These are phyloP conservation scores for Orbicella faveolata DNA, from an alignment of 64 coral and sea anemone species.

Conservation along the genomic window DNA sequence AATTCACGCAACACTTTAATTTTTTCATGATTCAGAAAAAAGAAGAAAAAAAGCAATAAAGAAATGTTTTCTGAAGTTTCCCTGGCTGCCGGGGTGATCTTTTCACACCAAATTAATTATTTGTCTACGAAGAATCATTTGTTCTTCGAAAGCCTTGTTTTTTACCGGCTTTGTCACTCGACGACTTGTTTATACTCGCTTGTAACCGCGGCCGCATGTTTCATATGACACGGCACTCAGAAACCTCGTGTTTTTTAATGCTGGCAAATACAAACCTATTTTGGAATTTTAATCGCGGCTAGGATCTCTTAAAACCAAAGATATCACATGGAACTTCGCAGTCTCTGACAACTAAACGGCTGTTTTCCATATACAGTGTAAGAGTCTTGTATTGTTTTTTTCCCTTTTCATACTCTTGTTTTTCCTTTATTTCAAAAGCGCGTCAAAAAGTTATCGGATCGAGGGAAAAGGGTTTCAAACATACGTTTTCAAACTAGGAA, in stretches of 20 bases:
- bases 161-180: neutral
- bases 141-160: slow-evolving; percentile 11
- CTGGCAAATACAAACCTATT: slow-evolving; percentile 31
- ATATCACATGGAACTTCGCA: slow-evolving; percentile 15
- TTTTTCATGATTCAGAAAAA: neutral
- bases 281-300: slow-evolving; percentile 31
- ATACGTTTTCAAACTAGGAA: neutral
- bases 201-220: slow-evolving; percentile 28
- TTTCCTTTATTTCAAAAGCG: neutral
- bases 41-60: slow-evolving; percentile 11
- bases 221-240: slow-evolving; percentile 40
- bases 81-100: slow-evolving; percentile 25
- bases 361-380: neutral
- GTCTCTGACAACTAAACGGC: too few relatives aligned
- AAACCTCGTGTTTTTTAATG: neutral
- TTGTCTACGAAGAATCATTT: slow-evolving; percentile 18
- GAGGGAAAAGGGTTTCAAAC: neutral
- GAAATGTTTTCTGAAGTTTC: slow-evolving; percentile 17
- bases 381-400: neutral
- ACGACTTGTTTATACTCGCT: neutral
- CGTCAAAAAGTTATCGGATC: neutral
- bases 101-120: slow-evolving; percentile 1
- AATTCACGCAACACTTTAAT: slow-evolving; percentile 33
- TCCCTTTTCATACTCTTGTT: neutral
- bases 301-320: slow-evolving; percentile 22